A percentile compares a stretch with the other conserved stretches of the same genome.
These are phyloP conservation scores for Platorchestia sp. DNA, from an alignment of 1,140 invertebrate species.

Conservation along the genomic window DNA sequence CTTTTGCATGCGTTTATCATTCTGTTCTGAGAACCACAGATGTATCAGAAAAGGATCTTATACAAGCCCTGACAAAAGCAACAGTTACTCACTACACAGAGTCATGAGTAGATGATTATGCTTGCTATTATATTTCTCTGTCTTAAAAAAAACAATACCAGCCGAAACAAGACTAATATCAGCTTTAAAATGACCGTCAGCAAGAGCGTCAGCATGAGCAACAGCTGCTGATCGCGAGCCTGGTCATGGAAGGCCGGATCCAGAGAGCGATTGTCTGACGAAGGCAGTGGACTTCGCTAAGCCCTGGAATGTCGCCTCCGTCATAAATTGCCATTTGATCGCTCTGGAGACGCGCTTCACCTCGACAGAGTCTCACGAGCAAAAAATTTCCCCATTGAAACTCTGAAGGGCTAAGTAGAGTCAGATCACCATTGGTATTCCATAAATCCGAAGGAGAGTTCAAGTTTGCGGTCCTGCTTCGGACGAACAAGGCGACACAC, in stretches of 20 bases:
- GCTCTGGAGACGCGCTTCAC: slow-evolving; percentile 49
- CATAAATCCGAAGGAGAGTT: slow-evolving; percentile 50
- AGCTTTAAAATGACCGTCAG: not conserved
- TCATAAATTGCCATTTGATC: slow-evolving; percentile 55
- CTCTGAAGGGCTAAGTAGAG: slow-evolving; percentile 37
- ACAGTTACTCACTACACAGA: not conserved
- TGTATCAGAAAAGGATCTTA: not conserved
- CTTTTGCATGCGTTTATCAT: too few species aligned
- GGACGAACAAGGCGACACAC: slow-evolving; percentile 38
- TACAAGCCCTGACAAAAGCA: not conserved
- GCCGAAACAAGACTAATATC: not conserved
- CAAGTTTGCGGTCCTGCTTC: slow-evolving; percentile 1
- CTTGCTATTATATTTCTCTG: not conserved
- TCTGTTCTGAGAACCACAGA: not conserved
- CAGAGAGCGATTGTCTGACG: slow-evolving; percentile 6
- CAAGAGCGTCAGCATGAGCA: not conserved
- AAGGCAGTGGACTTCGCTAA: slow-evolving; percentile 28
- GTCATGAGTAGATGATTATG: too few species aligned
- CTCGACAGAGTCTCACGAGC: slow-evolving; percentile 52
- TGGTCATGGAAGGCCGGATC: slow-evolving; percentile 14
- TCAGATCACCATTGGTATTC: slow-evolving; percentile 47
- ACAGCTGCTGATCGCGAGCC: not conserved
- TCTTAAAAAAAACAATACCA: not conserved
- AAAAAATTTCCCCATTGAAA: slow-evolving; percentile 53
- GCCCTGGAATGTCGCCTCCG: slow-evolving; percentile 50